These are phyloP conservation scores for Hesperophylax magnus DNA, from an alignment of 1,140 invertebrate species.

Conservation along the genomic window DNA sequence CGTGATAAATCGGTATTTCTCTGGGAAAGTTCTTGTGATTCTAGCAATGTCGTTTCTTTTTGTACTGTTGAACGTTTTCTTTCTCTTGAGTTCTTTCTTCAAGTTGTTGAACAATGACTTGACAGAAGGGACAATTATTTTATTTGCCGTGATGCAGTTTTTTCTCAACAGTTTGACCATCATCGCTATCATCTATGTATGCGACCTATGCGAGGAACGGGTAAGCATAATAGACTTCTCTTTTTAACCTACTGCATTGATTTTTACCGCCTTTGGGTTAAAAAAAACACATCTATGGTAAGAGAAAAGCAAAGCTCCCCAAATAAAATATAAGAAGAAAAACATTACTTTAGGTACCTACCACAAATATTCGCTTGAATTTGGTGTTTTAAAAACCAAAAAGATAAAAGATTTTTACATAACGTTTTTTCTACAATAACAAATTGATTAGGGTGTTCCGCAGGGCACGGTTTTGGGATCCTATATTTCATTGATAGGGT, in stretches of 20 bases:
- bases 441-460: no score
- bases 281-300: not conserved
- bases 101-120: not conserved
- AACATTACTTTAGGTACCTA: no score
- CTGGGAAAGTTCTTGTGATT: conserved; percentile 18
- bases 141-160: not conserved
- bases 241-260: no score
- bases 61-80: conserved; percentile 12
- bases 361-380: no score
- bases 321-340: no score
- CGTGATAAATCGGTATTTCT: conserved; percentile 20
- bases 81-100: not conserved
- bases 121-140: not conserved
- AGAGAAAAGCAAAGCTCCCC: no score
- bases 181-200: not conserved
- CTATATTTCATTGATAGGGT: no score
- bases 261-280: no score
- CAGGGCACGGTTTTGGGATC: no score
- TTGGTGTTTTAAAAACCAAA: no score
- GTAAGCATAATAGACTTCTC: not conserved
- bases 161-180: not conserved
- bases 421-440: no score
- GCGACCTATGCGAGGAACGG: not conserved
- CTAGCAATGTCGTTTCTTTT: conserved; percentile 18
- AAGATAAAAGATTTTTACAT: no score